Evolutionary conservation across 2,113 vertebrate genomes (phyloP).

Genomic region (Ellobius talpinus): DNA sequence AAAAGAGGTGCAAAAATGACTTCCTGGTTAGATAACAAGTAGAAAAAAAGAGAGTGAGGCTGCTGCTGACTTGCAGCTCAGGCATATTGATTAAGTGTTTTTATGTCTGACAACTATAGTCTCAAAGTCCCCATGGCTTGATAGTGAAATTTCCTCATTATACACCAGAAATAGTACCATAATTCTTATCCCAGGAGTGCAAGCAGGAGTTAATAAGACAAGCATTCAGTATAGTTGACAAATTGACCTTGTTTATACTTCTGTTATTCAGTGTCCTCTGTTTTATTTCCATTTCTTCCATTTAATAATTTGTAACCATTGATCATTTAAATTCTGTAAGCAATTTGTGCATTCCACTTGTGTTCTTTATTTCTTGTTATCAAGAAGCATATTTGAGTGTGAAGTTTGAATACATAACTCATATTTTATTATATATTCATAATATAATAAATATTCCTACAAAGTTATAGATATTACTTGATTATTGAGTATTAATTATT

Average conservation of each 20-base stretch:
- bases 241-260: background rate
- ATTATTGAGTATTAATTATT: background rate
- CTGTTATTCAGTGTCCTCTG: background rate
- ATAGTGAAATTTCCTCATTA: background rate
- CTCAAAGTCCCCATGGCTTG: background rate
- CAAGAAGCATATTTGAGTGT: background rate
- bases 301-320: background rate
- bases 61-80: background rate
- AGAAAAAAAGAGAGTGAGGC: no score
- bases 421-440: background rate
- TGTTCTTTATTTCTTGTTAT: background rate
- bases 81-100: background rate
- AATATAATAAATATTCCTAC: background rate
- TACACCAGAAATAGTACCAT: background rate
- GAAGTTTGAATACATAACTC: background rate
- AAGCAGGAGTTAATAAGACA: background rate
- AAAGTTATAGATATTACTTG: background rate
- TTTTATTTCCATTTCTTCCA: background rate
- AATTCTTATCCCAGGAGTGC: background rate
- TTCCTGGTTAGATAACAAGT: background rate
- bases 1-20: background rate
- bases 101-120: background rate
- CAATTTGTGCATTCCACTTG: background rate
- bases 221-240: accelerated
- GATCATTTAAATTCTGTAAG: background rate